Base-by-base conservation (phyloP, 2,888 invertebrate species). In the Hirtodrosophila duncani region DNA sequence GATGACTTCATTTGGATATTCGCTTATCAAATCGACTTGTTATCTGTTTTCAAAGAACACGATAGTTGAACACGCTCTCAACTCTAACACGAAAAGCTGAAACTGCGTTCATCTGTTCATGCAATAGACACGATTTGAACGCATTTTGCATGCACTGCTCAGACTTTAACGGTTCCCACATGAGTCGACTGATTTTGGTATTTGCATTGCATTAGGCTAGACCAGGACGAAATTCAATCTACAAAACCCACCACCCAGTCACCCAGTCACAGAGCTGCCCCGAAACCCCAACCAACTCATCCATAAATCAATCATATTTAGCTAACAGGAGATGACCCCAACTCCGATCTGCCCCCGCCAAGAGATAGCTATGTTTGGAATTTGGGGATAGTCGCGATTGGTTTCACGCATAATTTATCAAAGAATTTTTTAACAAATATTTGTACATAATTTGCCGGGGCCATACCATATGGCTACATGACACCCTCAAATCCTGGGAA, bases 291-390 rank as follows among this genome's bases (percentile, higher is more conserved):
- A n/a, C 20, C 53, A 48, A 23, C 17, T 27, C 39, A 39, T 38
- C 56, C 63, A 71, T 75, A 71, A 74, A 75, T 75, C 75, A 75
- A 75, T 78, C 75, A 78, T 75, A 55, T 78, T 78, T 64, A 63
- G 50, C 24, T 38, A 26, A 24, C 27, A 26, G 21, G 14, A 24
- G 17, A 41, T 27, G n/a, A 14, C 17, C 18, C 21, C 10, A 9
- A 8, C 21, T 11, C 17, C n/a, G 38, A 30, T 41, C 51, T 57
- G 41, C 52, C 10, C 17, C 10, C 30, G 20, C 21, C 39, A 43
- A 41, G 29, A 61, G 49, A n/a, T n/a, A n/a, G n/a, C n/a, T 23
- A 23, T 24, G 21, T 11, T 20, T 20, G 16, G 10, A 23, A 13
- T 14, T 8, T 14, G 41, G 23, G 29, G 48, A 20, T 6, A 33